Evolutionary conservation across 2,888 invertebrate genomes (phyloP).

Genomic region (Eristalis arbustorum): DNA sequence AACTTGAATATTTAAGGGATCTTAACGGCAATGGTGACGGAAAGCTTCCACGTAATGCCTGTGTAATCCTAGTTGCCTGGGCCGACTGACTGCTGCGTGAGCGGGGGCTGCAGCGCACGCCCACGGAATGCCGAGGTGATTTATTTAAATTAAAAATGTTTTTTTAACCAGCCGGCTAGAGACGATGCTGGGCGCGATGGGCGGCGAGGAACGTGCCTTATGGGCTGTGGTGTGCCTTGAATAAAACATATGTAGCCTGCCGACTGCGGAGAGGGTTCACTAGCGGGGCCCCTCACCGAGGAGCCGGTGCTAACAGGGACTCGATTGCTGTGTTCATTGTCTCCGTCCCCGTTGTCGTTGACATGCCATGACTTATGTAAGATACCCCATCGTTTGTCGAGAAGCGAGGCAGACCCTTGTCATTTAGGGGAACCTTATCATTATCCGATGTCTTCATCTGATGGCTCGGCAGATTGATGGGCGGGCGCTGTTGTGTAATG

Average conservation of each 20-base stretch:
- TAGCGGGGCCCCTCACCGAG: not conserved
- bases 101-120: slow-evolving; percentile 1
- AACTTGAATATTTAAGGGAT: slow-evolving; percentile 40
- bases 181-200: not conserved
- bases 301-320: not conserved
- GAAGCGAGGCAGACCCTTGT: too few species aligned
- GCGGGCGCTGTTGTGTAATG: too few species aligned
- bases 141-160: slow-evolving; percentile 33
- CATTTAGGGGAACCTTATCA: too few species aligned
- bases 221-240: not conserved
- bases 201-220: not conserved
- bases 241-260: not conserved
- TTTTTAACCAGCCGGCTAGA: not conserved
- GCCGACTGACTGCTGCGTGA: not conserved
- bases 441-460: too few species aligned
- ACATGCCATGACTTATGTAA: not conserved
- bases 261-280: not conserved
- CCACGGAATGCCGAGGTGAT: slow-evolving; percentile 26
- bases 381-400: too few species aligned
- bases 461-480: too few species aligned
- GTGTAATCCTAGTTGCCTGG: slow-evolving; percentile 20
- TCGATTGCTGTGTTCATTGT: not conserved
- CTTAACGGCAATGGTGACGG: not conserved
- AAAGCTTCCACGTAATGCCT: not conserved
- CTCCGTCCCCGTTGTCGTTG: not conserved